phyloP scores from a whole-genome alignment of 1,140 invertebrate species.

The Drosophila kohkoa region DNA sequence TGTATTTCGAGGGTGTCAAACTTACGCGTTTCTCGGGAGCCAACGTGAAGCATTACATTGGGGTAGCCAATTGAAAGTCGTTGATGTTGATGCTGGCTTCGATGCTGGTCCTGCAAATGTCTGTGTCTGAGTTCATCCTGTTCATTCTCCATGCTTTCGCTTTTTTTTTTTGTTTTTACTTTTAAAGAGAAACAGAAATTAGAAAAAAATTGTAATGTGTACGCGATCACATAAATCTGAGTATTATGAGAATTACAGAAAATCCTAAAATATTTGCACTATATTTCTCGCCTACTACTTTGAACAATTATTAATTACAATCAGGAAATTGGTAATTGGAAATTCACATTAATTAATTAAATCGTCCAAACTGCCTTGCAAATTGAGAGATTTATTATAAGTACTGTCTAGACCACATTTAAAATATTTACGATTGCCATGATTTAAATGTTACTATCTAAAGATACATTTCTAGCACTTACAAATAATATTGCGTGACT shows the following conservation, averaged over 20 bases:
- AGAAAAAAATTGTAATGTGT: conserved; percentile 46
- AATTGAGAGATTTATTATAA: no score
- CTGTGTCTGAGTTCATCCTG: conserved; percentile 69
- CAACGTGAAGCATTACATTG: conserved; percentile 42
- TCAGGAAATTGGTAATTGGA: not conserved
- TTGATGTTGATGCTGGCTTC: conserved; percentile 51
- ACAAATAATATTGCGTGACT: not conserved
- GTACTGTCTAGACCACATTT: no score
- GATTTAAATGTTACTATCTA: not conserved
- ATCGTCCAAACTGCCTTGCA: not conserved
- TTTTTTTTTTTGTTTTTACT: conserved; percentile 56
- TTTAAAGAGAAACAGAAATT: conserved; percentile 52
- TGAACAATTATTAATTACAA: not conserved
- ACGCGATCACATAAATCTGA: conserved; percentile 48
- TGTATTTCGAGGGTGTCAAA: not conserved
- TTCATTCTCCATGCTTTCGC: conserved; percentile 66
- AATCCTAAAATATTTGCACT: conserved; percentile 12
- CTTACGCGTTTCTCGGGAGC: conserved; percentile 56
- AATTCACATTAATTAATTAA: not conserved
- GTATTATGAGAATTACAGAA: conserved; percentile 32
- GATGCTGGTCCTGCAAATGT: conserved; percentile 53
- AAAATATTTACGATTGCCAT: not conserved
- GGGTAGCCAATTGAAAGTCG: conserved; percentile 46
- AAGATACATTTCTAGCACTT: not conserved
- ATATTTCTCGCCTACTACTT: conserved; percentile 30